These are phyloP conservation scores for Hemibates koningsi DNA, from an alignment of 2,113 vertebrate species.

Conservation along the genomic window DNA sequence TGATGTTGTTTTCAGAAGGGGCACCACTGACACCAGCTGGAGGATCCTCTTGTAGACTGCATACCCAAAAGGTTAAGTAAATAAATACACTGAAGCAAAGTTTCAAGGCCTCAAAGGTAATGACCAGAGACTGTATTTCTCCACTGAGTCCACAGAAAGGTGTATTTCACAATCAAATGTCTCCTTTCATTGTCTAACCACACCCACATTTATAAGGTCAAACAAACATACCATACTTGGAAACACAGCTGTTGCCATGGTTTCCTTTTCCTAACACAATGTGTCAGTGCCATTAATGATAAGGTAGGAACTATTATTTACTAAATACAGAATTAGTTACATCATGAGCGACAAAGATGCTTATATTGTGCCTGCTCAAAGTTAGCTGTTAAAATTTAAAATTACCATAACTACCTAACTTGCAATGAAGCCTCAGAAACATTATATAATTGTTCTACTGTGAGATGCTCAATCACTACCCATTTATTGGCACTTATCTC, in stretches of 20 bases:
- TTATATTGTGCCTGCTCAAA: not conserved
- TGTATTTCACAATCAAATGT: not conserved
- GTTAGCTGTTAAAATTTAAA: not conserved
- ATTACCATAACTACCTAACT: not conserved
- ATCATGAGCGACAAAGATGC: not conserved
- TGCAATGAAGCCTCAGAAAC: not conserved
- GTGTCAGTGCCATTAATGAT: not conserved
- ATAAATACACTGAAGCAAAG: not conserved
- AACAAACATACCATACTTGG: not conserved
- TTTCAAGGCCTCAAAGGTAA: not conserved
- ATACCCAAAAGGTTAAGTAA: not conserved
- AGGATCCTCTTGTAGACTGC: constrained; percentile 93
- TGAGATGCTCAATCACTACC: not conserved
- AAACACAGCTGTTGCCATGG: not conserved
- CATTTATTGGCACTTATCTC: not conserved
- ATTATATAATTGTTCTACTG: not conserved
- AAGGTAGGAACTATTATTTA: not conserved
- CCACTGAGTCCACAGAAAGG: not conserved
- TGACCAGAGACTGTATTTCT: not conserved
- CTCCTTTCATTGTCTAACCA: not conserved
- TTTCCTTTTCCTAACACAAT: not conserved
- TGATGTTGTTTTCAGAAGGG: constrained; percentile 96
- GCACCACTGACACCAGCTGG: constrained; percentile 93
- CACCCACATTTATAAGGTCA: not conserved
- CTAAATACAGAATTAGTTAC: not conserved